phyloP scores from a whole-genome alignment of 2,113 vertebrate species.

The Osmerus mordax region DNA sequence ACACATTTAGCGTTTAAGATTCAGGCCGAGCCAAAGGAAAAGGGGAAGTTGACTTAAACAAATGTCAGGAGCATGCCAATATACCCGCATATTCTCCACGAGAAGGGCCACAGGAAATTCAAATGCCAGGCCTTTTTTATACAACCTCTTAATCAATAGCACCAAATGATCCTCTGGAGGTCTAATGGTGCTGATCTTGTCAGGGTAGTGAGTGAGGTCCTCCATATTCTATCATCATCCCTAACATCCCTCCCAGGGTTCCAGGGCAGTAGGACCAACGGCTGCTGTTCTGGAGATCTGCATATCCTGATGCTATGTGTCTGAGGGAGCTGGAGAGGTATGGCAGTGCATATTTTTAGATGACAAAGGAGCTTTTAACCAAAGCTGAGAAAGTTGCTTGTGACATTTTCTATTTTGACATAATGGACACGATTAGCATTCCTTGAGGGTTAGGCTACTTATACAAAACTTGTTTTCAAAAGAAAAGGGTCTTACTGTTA shows the following conservation, averaged over 20 bases:
- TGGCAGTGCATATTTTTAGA: not conserved
- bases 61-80: conserved; percentile 13
- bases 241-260: too few species aligned
- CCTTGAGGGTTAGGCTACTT: not conserved
- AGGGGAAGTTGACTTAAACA: conserved; percentile 14
- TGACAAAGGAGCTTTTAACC: not conserved
- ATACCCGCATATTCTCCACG: conserved; percentile 17
- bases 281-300: too few species aligned
- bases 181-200: not conserved
- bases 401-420: conserved; percentile 6
- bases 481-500: too few species aligned
- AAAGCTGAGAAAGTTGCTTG: not conserved
- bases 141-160: conserved; percentile 20
- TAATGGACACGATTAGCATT: not conserved
- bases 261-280: too few species aligned
- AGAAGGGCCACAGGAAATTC: conserved; percentile 1
- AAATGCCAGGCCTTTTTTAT: not conserved
- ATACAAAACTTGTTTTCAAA: not conserved
- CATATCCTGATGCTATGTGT: too few species aligned
- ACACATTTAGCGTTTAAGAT: conserved; percentile 3
- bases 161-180: not conserved
- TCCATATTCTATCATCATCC: too few species aligned
- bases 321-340: too few species aligned
- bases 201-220: not conserved
- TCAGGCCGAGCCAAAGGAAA: conserved; percentile 7